These are phyloP conservation scores for Choristoneura rosaceana DNA, from an alignment of 2,888 invertebrate species.

Conservation along the genomic window DNA sequence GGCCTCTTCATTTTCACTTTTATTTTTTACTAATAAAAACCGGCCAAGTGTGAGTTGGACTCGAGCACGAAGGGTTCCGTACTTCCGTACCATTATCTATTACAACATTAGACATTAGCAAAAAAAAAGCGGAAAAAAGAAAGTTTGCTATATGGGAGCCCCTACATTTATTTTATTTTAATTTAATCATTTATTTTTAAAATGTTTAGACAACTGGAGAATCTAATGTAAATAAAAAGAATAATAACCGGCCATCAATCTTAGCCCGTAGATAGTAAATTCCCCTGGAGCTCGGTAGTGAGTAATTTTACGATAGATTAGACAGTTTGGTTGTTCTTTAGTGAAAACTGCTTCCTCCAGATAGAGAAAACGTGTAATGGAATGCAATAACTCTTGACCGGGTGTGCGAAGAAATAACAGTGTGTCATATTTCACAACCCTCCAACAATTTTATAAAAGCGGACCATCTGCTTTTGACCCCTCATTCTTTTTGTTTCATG, in stretches of 20 bases:
- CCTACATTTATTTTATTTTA: too few relatives aligned
- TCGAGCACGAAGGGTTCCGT: too few relatives aligned
- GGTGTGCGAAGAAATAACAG: conserved; percentile 86
- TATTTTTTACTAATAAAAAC: too few relatives aligned
- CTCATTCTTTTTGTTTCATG: conserved; percentile 84
- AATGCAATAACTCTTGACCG: conserved; percentile 86
- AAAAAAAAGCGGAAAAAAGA: too few relatives aligned
- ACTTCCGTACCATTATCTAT: too few relatives aligned
- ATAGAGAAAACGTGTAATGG: conserved; percentile 85
- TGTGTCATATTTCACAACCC: conserved; percentile 86
- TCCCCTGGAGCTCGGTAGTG: conserved; percentile 12
- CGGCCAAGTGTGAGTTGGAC: too few relatives aligned
- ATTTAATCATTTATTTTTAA: too few relatives aligned
- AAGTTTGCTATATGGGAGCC: too few relatives aligned
- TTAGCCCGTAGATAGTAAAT: conserved; percentile 23
- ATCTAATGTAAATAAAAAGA: background rate
- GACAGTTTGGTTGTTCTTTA: conserved; percentile 81
- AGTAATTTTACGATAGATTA: conserved; percentile 66
- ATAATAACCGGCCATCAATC: conserved; percentile 18
- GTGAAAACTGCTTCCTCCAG: conserved; percentile 85
- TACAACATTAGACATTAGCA: too few relatives aligned
- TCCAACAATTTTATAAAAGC: conserved; percentile 86
- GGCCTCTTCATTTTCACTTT: too few relatives aligned
- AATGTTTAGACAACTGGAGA: too few relatives aligned
- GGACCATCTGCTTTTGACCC: conserved; percentile 86